Evolutionary conservation across 2,797 vertebrate species (phyloP), one percentile per base, ranked within the genome.

Genomic region (Sarcoramphus papa): DNA sequence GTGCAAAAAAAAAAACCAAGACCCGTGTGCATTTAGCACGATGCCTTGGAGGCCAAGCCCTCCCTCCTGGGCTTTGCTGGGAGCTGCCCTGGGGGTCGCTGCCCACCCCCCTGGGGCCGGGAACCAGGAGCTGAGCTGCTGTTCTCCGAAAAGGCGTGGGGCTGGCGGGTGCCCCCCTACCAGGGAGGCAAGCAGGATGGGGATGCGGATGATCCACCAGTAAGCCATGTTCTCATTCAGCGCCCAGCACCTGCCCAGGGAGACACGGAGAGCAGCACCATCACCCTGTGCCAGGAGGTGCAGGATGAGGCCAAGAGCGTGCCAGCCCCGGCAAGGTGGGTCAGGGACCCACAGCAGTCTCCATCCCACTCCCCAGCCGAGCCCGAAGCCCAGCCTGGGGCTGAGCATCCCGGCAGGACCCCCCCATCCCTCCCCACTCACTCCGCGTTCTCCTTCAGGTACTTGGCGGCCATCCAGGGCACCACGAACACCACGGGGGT

Each of bases 171-270:
- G 51, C 33, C 30, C 60, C 53, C 98, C 92, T 97, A 99, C 99
- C 85, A 99, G 78, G 31, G 98, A 98, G 48, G 98, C 98, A 14
- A 99, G 98, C 68, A 99, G 97, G 92, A 99, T 98, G 24, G 98
- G 99, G 69, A 98, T 98, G 82, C 98, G 98, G 92, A 99, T 98
- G 81, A 99, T 99, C 99, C 99, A 99, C 99, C 99, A 99, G 95
- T 98, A 99, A 57, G 97, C 98, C 98, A 99, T 98, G 96, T 99
- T 99, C 79, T 98, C 98, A 5, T 99, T 99, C 60, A 98, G 88
- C 0, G 98, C 98, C 99, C 99, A 99, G 90, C 98, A 99, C 96
- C 99, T 99, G 91, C 18, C 41, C 48, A 4, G n/a, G 25, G 68
- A 64, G 12, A 67, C 56, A 35, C 3, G 1, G 37, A 56, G 89